Percentiles rank a stretch among this genome's conserved stretches.
Conservation (phyloP, 2,888 invertebrate genomes). For the Nemotelus pantherinus region DNA sequence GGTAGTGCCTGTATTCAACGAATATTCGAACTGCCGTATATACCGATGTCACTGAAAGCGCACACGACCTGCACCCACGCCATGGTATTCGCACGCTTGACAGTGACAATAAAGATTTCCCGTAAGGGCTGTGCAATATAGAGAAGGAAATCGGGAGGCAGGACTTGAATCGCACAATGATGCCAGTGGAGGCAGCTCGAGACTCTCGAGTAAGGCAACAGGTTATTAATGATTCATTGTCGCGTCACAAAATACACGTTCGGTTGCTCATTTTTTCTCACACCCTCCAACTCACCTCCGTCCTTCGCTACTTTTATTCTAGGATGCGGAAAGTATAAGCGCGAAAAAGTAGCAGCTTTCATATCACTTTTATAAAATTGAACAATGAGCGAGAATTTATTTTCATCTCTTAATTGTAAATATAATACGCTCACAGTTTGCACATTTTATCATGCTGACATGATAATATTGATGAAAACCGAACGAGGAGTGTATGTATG, state of each 20-base stretch:
- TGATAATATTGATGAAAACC: conserved; percentile 35
- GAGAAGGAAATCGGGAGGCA: not conserved
- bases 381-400: conserved; percentile 34
- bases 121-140: not conserved
- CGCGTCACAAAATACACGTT: conserved; percentile 38
- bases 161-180: not conserved
- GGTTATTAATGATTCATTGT: conserved; percentile 49
- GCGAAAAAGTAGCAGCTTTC: not conserved
- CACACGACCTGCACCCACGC: not conserved
- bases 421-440: conserved; percentile 23
- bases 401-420: conserved; percentile 36
- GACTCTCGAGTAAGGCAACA: conserved; percentile 40
- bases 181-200: not conserved
- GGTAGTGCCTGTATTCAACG: no score
- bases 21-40: no score
- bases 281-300: not conserved
- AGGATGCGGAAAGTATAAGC: no score
- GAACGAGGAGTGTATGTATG: not conserved
- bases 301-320: not conserved
- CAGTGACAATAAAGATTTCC: conserved; percentile 8
- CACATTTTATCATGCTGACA: conserved; percentile 37
- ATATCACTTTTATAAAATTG: conserved; percentile 10
- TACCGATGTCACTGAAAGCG: no score
- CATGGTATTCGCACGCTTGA: conserved; percentile 2
- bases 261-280: not conserved